Evolutionary conservation across 2,888 invertebrate genomes (phyloP).

Genomic region (Callyntrura sp.): DNA sequence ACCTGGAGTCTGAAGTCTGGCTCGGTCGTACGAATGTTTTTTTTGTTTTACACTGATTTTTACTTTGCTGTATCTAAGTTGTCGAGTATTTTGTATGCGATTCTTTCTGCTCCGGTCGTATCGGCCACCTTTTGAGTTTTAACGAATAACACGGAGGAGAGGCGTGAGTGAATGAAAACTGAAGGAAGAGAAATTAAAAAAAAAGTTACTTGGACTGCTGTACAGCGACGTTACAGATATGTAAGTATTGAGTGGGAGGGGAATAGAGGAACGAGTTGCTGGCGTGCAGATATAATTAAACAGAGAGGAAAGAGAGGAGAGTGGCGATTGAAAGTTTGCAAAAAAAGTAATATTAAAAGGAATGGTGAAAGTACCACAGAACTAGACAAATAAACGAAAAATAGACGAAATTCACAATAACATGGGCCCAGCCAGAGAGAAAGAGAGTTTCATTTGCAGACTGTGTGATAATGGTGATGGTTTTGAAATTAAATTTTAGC

Average conservation of each 20-base stretch:
- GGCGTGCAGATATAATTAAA: too few relatives aligned
- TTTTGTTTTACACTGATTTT: slow-evolving; percentile 22
- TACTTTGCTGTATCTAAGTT: slow-evolving; percentile 4
- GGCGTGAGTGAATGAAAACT: neutral
- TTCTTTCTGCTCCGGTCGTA: neutral
- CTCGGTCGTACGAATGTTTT: slow-evolving; percentile 47
- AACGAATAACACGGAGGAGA: neutral
- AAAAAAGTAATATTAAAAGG: neutral
- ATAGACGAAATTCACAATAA: too few relatives aligned
- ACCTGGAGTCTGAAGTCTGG: too few relatives aligned
- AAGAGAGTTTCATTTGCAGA: too few relatives aligned
- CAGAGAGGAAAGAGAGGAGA: too few relatives aligned
- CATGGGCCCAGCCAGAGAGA: too few relatives aligned
- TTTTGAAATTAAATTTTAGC: too few relatives aligned
- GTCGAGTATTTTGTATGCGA: slow-evolving; percentile 23
- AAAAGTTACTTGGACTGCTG: neutral
- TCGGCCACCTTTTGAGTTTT: slow-evolving; percentile 55
- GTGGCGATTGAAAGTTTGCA: neutral
- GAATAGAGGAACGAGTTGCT: neutral
- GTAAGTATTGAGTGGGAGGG: neutral
- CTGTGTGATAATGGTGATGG: too few relatives aligned
- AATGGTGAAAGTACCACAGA: too few relatives aligned
- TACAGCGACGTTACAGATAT: neutral
- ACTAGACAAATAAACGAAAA: too few relatives aligned
- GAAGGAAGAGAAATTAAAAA: neutral